Conservation (phyloP, 2,888 invertebrate genomes). For the Neoascia interrupta region DNA sequence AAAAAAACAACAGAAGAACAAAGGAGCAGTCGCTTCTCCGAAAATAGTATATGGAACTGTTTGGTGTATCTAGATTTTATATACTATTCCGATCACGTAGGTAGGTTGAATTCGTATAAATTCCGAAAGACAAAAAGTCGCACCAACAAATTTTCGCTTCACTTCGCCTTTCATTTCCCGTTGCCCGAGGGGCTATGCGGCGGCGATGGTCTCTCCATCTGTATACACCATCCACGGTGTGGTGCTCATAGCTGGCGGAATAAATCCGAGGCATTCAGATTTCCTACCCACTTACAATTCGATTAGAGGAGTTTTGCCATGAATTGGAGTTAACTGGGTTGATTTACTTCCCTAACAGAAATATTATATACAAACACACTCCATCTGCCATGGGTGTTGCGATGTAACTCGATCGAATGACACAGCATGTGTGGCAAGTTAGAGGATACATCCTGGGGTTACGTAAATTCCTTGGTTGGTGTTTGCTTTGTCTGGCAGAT, state of each 20-base stretch:
- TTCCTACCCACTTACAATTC: slow-evolving; percentile 61
- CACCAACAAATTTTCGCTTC: slow-evolving; percentile 51
- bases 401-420: slow-evolving; percentile 17
- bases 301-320: slow-evolving; percentile 48
- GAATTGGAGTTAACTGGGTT: slow-evolving; percentile 59
- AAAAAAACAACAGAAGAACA: not conserved
- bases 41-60: slow-evolving; percentile 35
- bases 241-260: slow-evolving; percentile 15
- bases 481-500: too few species aligned
- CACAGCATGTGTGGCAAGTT: slow-evolving; percentile 38
- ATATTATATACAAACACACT: not conserved
- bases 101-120: slow-evolving; percentile 57
- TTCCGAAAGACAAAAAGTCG: slow-evolving; percentile 43
- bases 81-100: slow-evolving; percentile 62
- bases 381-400: slow-evolving; percentile 17
- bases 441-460: too few species aligned
- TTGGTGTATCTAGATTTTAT: not conserved
- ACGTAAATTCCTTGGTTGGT: too few species aligned
- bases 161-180: slow-evolving; percentile 23
- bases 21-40: slow-evolving; percentile 1
- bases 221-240: too few species aligned
- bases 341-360: slow-evolving; percentile 59
- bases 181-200: not conserved
- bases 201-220: too few species aligned
- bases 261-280: slow-evolving; percentile 55